These are phyloP conservation scores for Ditylenchus weischeri DNA, from an alignment of 2,888 invertebrate species.

Conservation along the genomic window DNA sequence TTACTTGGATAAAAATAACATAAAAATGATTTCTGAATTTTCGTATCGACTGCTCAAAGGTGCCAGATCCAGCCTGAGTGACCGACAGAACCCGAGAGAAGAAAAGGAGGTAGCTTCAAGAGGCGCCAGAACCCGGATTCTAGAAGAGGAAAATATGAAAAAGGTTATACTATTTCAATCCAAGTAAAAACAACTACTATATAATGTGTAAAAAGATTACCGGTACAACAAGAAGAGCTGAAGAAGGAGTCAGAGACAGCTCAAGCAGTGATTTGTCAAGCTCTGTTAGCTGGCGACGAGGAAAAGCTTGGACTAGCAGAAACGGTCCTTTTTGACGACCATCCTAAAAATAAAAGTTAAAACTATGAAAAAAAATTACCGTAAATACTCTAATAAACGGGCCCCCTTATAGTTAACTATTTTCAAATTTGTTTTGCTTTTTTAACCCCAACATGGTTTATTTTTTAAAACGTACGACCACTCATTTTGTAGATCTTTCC, in stretches of 20 bases:
- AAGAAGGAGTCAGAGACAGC: conserved; percentile 29
- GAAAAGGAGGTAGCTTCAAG: background rate
- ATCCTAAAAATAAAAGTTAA: conserved; percentile 18
- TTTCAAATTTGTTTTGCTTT: too few relatives aligned
- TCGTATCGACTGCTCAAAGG: too few relatives aligned
- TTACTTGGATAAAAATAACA: background rate
- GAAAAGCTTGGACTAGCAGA: conserved; percentile 32
- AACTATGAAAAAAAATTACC: too few relatives aligned
- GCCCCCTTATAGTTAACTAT: too few relatives aligned
- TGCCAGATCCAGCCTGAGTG: too few relatives aligned
- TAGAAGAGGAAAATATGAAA: too few relatives aligned
- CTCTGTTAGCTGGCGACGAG: conserved; percentile 29
- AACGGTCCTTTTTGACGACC: conserved; percentile 24
- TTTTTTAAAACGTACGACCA: too few relatives aligned
- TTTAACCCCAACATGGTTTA: too few relatives aligned
- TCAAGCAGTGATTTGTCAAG: conserved; percentile 29
- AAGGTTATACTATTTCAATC: conserved; percentile 6
- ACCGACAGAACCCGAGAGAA: too few relatives aligned
- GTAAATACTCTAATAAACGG: too few relatives aligned
- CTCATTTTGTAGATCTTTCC: too few relatives aligned
- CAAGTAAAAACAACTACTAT: conserved; percentile 16
- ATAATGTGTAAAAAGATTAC: conserved; percentile 20
- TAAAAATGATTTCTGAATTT: background rate
- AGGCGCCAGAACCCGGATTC: background rate
- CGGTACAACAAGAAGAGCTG: conserved; percentile 29